Percentiles rank a stretch among this genome's conserved stretches.
Conservation (phyloP, 2,797 vertebrate genomes). For the Premnoplex brunnescens region DNA sequence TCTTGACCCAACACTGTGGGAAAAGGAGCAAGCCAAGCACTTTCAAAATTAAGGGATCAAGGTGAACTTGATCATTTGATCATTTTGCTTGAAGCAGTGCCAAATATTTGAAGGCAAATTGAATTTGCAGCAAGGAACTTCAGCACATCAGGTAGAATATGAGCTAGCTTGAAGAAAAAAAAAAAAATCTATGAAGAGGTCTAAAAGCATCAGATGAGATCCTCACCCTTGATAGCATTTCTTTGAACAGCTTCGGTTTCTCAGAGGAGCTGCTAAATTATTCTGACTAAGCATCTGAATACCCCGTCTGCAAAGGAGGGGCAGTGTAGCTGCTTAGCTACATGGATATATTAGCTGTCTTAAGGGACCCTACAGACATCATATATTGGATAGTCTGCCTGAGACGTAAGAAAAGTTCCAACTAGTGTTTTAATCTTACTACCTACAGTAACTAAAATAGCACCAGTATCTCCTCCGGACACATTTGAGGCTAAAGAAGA, state of each 20-base stretch:
- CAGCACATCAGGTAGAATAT: conserved; percentile 62
- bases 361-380: not conserved
- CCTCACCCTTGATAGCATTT: conserved; percentile 2
- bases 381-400: not conserved
- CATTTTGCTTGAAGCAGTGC: conserved; percentile 69
- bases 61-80: conserved; percentile 68
- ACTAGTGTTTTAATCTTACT: not conserved
- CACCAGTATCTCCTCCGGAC: not conserved
- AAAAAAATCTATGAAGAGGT: conserved; percentile 37
- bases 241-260: conserved; percentile 41
- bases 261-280: conserved; percentile 34
- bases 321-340: not conserved
- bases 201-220: conserved; percentile 49
- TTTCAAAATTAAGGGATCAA: conserved; percentile 69
- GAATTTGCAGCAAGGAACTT: conserved; percentile 65
- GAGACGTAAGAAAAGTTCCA: not conserved
- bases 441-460: not conserved
- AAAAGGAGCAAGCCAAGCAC: conserved; percentile 53
- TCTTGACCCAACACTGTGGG: conserved; percentile 29
- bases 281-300: conserved; percentile 25
- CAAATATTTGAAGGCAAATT: conserved; percentile 73
- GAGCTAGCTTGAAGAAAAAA: not conserved
- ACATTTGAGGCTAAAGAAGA: not conserved
- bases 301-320: not conserved
- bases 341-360: not conserved